Conservation (phyloP, 2,113 vertebrate genomes). For the Procavia capensis region DNA sequence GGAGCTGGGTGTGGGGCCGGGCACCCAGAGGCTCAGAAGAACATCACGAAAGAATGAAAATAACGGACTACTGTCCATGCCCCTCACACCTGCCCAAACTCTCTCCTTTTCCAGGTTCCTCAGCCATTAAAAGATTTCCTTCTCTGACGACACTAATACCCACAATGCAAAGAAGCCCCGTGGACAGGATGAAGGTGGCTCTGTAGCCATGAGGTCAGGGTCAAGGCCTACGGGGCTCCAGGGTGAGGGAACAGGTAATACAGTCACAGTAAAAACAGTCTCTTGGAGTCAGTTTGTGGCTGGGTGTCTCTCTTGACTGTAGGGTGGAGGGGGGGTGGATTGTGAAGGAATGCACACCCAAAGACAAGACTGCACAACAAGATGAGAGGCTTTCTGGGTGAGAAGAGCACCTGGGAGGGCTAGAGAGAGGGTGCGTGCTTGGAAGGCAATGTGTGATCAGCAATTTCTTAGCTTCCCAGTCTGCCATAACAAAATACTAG, state of each 20-base stretch:
- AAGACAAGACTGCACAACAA: accelerated
- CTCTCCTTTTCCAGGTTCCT: constrained; percentile 62
- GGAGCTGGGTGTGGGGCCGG: neutral
- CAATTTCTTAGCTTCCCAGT: neutral
- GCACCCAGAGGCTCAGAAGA: neutral
- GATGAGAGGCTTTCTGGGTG: neutral
- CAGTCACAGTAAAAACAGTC: neutral
- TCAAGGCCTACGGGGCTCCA: accelerated
- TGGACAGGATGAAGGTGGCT: neutral
- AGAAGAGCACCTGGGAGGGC: neutral
- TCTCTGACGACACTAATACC: constrained; percentile 18
- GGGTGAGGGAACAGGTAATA: constrained; percentile 25
- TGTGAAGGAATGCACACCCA: too few relatives aligned
- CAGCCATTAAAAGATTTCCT: constrained; percentile 74
- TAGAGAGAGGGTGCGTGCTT: neutral
- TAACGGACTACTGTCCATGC: too few relatives aligned
- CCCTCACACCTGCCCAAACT: neutral
- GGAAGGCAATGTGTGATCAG: neutral
- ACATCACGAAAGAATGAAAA: neutral
- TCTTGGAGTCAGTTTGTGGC: neutral
- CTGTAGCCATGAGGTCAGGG: neutral
- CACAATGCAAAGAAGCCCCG: neutral
- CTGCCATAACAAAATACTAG: neutral
- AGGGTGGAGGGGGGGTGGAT: accelerated
- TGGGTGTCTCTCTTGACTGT: neutral